Base-by-base conservation (phyloP, 1,140 invertebrate species). In the honey bee (Apis mellifera) region DNA sequence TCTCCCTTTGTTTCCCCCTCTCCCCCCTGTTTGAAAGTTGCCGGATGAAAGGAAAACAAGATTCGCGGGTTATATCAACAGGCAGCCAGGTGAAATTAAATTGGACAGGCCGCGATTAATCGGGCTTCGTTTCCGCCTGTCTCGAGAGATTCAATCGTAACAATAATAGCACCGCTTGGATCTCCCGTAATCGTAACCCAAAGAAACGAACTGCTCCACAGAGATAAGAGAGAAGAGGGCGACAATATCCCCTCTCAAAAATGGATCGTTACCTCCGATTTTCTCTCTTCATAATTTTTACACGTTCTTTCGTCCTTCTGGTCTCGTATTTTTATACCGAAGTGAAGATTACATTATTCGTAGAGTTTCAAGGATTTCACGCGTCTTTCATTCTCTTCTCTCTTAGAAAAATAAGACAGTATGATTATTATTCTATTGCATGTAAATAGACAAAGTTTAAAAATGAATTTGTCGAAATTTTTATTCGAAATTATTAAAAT, bases 91-190 rank as follows among this genome's bases (percentile, higher is more conserved):
- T 4, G 57, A 79, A 79, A 79, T 79, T 42, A 79, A 72, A 79
- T 79, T 55, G 68, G 54, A 72, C 77, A 70, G 66, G 2, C 55
- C 19, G 42, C 66, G 42, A 79, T 72, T 71, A 71, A 79, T 79
- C 68, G 19, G 21, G 68, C 54, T 60, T 23, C 17, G 17, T 1
- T 50, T 55, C 19, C 26, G 55, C n/a, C 21, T 23, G 42, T n/a
- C 70, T 57, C 70, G 23, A 13, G 70, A 42, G 77, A 71, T 50
- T 59, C 76, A 26, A 15, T 48, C 68, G 48, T 17, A 62, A 64
- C 57, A 72, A 79, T 79, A 72, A 72, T 50, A 64, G 9, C 55
- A 13, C 19, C 19, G 48, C 9, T 54, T 3, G 68, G 13, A 32
- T 54, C 72, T 62, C 17, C 48, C 17, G 48, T 32, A 52, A 54